Conservation (phyloP, 2,888 invertebrate species). For the Cheilosia grossa region DNA sequence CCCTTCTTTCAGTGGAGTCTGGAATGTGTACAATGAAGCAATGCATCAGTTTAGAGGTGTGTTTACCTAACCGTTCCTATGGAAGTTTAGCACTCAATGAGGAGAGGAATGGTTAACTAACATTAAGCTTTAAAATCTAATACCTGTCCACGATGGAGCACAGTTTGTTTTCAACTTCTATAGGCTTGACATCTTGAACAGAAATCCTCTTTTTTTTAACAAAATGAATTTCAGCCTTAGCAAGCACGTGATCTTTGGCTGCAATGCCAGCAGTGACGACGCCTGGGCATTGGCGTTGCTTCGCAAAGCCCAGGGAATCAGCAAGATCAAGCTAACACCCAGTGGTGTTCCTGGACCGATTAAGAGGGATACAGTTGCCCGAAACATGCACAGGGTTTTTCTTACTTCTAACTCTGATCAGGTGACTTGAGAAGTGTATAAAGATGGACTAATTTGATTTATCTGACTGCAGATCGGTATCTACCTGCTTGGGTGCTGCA, state of each 20-base stretch:
- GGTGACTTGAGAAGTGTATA: too few species aligned
- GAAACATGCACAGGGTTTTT: too few species aligned
- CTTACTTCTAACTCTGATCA: too few species aligned
- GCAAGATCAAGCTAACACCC: slow-evolving; percentile 84
- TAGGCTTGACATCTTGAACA: neutral
- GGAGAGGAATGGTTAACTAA: too few species aligned
- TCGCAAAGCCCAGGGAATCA: slow-evolving; percentile 82
- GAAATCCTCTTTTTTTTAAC: neutral
- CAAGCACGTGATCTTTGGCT: slow-evolving; percentile 84
- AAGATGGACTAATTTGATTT: too few species aligned
- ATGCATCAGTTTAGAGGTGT: too few species aligned
- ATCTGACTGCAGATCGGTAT: slow-evolving; percentile 55
- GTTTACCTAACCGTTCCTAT: too few species aligned
- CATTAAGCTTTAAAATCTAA: neutral
- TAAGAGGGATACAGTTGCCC: slow-evolving; percentile 85
- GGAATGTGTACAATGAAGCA: too few species aligned
- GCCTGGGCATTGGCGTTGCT: slow-evolving; percentile 85
- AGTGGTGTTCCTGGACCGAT: slow-evolving; percentile 89
- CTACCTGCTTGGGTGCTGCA: slow-evolving; percentile 11
- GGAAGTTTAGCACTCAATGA: too few species aligned
- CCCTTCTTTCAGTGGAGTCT: too few species aligned
- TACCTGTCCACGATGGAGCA: neutral
- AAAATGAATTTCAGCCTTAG: neutral
- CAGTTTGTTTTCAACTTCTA: neutral
- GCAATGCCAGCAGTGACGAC: slow-evolving; percentile 86